phyloP scores from a whole-genome alignment of 2,113 vertebrate genomes.

The Cygnus buccinator region DNA sequence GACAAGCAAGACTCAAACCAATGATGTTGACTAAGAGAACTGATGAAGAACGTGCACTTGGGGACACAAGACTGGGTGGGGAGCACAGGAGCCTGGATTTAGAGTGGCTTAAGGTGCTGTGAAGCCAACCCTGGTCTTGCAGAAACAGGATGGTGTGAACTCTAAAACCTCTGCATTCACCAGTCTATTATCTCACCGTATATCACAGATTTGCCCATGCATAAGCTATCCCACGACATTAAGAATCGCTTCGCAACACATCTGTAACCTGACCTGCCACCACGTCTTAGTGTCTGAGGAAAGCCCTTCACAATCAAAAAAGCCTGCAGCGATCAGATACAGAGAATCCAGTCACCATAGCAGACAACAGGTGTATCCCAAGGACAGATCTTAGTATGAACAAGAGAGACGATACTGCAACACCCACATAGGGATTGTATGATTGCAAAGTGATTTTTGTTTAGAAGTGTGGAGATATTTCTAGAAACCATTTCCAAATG shows the following conservation, averaged over 20 bases:
- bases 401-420: accelerated
- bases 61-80: neutral
- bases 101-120: neutral
- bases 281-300: accelerated
- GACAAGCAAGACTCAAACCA: neutral
- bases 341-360: neutral
- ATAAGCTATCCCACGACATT: neutral
- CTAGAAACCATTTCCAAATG: no score
- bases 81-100: neutral
- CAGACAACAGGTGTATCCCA: accelerated
- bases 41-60: neutral
- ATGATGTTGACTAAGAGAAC: neutral
- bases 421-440: neutral
- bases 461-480: neutral
- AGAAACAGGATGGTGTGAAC: neutral
- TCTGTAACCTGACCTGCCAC: neutral
- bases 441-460: neutral
- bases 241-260: neutral
- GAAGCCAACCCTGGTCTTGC: neutral
- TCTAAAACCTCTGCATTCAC: neutral
- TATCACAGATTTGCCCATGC: accelerated
- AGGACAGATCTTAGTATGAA: neutral
- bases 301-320: neutral
- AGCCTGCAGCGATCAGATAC: no score
- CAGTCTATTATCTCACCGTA: neutral